Evolutionary conservation across 1,140 invertebrate genomes (phyloP).

Genomic region (Pogonomyrmex barbatus): DNA sequence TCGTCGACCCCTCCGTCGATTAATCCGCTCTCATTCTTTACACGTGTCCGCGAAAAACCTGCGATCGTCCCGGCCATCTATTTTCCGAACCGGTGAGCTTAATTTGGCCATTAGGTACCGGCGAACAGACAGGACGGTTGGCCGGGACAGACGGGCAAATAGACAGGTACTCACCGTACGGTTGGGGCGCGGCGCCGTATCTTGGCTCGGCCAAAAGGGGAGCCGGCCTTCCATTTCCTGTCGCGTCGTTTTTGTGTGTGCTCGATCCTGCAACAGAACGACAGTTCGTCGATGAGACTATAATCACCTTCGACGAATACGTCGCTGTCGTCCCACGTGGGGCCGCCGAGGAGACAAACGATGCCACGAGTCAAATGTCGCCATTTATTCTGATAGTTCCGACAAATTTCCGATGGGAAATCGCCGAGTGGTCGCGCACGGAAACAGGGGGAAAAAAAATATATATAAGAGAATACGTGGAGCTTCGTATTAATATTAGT

Average conservation of each 20-base stretch:
- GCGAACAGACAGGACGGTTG: background rate
- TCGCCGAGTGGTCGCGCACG: background rate
- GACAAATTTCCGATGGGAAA: conserved; percentile 37
- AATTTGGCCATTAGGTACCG: conserved; percentile 64
- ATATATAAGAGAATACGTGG: background rate
- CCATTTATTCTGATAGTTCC: conserved; percentile 35
- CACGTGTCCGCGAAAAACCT: conserved; percentile 42
- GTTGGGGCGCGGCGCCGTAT: conserved; percentile 93
- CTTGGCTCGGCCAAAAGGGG: conserved; percentile 94
- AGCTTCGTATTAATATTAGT: background rate
- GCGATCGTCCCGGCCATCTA: conserved; percentile 16
- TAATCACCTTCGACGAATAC: conserved; percentile 39
- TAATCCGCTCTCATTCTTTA: conserved; percentile 47
- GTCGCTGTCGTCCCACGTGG: background rate
- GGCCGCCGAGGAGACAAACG: conserved; percentile 28
- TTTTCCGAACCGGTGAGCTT: conserved; percentile 64
- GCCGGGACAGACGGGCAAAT: background rate
- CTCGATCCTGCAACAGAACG: conserved; percentile 84
- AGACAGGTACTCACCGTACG: conserved; percentile 90
- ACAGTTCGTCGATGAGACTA: conserved; percentile 62
- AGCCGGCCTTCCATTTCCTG: conserved; percentile 89
- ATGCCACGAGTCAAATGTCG: conserved; percentile 23
- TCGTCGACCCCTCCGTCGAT: conserved; percentile 11
- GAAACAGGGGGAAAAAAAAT: background rate
- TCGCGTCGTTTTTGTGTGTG: conserved; percentile 85